phyloP scores from a whole-genome alignment of 53 echinoderm and acorn worm species.

The Crossaster papposus region DNA sequence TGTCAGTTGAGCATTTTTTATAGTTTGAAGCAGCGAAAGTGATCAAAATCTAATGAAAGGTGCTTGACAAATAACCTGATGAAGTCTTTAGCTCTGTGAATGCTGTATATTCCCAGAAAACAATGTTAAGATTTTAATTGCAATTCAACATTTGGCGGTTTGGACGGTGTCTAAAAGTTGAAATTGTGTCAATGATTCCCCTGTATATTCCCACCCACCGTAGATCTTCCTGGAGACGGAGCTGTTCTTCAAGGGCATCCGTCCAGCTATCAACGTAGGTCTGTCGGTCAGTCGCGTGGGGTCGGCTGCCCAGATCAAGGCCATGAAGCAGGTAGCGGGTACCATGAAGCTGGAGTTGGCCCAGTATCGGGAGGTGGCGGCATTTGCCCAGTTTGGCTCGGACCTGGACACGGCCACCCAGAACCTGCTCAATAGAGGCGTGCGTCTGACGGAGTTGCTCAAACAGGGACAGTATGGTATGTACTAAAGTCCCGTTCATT shows the following conservation, averaged over 20 bases:
- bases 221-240: constrained; percentile 99
- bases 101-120: too few species aligned
- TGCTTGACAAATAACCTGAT: too few species aligned
- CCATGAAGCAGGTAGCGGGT: constrained; percentile 99
- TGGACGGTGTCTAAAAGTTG: too few species aligned
- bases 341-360: constrained; percentile 99
- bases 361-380: constrained; percentile 98
- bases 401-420: constrained; percentile 97
- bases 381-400: constrained; percentile 99
- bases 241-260: constrained; percentile 99
- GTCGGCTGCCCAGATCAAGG: constrained; percentile 97
- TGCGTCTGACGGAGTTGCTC: constrained; percentile 94
- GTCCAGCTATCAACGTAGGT: constrained; percentile 99
- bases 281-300: constrained; percentile 99
- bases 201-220: background rate
- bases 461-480: constrained; percentile 99
- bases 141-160: too few species aligned
- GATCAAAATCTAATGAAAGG: too few species aligned
- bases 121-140: too few species aligned
- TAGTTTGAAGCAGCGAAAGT: too few species aligned
- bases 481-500: background rate
- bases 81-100: too few species aligned
- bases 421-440: constrained; percentile 98
- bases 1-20: too few species aligned
- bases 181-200: too few species aligned